These are phyloP conservation scores for Troglohyphantes excavatus DNA, from an alignment of 2,888 invertebrate genomes.

Conservation along the genomic window DNA sequence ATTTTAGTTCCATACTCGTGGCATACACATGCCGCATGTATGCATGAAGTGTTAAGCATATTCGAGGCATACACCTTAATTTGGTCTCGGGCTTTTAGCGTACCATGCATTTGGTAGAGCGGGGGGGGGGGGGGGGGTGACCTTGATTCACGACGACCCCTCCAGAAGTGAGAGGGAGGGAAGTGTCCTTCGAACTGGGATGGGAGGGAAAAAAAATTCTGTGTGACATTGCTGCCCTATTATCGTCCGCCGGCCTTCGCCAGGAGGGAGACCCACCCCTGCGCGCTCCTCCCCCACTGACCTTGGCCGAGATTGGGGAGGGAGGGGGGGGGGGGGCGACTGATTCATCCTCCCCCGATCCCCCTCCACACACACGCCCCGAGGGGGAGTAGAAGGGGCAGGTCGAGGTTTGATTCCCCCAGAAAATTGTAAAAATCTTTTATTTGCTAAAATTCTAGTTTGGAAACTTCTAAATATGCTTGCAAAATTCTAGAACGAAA, in stretches of 20 bases:
- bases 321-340: constrained; percentile 18
- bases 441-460: too few relatives aligned
- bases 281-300: constrained; percentile 50
- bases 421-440: too few relatives aligned
- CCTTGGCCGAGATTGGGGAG: constrained; percentile 64
- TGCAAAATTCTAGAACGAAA: too few relatives aligned
- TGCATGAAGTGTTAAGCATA: too few relatives aligned
- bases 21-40: too few relatives aligned
- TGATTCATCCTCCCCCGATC: background rate
- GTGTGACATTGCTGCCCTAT: background rate
- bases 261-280: too few relatives aligned
- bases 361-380: constrained; percentile 22
- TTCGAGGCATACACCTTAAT: too few relatives aligned
- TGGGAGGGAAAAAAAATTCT: background rate
- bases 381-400: constrained; percentile 1
- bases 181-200: constrained; percentile 3
- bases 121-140: background rate
- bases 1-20: too few relatives aligned
- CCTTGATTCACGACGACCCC: too few relatives aligned
- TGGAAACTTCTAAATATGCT: too few relatives aligned
- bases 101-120: too few relatives aligned
- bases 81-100: too few relatives aligned
- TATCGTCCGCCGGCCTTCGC: background rate
- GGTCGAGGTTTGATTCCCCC: background rate
- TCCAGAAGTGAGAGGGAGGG: background rate